These are phyloP conservation scores for Operophtera brumata DNA, from an alignment of 2,888 invertebrate species.

Conservation along the genomic window DNA sequence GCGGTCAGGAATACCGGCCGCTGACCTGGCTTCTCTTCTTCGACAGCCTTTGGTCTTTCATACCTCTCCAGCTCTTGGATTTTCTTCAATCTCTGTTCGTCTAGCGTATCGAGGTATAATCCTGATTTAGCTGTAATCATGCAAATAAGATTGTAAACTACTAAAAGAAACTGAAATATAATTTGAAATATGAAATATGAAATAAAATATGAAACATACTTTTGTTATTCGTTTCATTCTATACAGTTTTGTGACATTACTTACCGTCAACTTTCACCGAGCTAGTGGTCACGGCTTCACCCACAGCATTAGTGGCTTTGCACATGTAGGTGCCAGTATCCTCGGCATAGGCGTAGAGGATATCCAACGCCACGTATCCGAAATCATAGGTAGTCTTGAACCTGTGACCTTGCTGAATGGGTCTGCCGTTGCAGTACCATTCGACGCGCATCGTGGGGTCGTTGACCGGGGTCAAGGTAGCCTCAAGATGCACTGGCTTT, in stretches of 20 bases:
- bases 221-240: background rate
- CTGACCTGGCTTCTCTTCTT: slow-evolving; percentile 88
- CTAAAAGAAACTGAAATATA: background rate
- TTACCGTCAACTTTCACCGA: slow-evolving; percentile 92
- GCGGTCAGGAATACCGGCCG: slow-evolving; percentile 96
- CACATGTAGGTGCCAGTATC: slow-evolving; percentile 99
- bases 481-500: slow-evolving; percentile 93
- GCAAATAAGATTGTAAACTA: background rate
- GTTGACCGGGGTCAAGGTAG: slow-evolving; percentile 97
- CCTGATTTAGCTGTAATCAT: slow-evolving; percentile 87
- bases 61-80: slow-evolving; percentile 92
- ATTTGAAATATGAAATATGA: too few relatives aligned
- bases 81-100: slow-evolving; percentile 93
- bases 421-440: slow-evolving; percentile 98
- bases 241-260: slow-evolving; percentile 36
- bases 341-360: slow-evolving; percentile 97
- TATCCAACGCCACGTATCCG: slow-evolving; percentile 97
- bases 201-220: too few relatives aligned
- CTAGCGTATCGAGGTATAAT: slow-evolving; percentile 92
- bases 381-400: slow-evolving; percentile 98
- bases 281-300: slow-evolving; percentile 96
- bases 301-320: slow-evolving; percentile 95
- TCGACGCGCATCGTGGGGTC: slow-evolving; percentile 99
- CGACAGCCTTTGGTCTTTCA: slow-evolving; percentile 87
- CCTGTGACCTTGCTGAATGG: slow-evolving; percentile 95